Conservation (phyloP, 1,140 invertebrate genomes). For the Cydia splendana region DNA sequence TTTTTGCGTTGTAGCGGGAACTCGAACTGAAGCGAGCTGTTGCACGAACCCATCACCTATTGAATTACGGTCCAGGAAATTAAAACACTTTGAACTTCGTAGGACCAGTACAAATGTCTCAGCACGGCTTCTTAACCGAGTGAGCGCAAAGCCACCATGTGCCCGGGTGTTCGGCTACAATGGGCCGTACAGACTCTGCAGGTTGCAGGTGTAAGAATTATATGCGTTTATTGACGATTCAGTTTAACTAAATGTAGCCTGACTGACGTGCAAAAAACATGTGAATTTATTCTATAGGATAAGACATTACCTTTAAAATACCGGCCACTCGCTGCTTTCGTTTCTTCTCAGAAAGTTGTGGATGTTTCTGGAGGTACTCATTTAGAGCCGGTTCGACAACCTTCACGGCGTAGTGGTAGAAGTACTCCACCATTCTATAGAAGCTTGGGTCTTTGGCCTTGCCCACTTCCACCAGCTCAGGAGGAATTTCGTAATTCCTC, state of each 20-base stretch:
- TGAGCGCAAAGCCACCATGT: no score
- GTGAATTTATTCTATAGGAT: neutral
- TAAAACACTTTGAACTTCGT: neutral
- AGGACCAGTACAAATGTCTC: no score
- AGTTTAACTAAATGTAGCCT: no score
- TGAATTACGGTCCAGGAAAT: neutral
- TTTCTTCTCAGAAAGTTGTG: slow-evolving; percentile 82
- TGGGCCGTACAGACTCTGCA: no score
- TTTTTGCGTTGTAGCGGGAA: slow-evolving; percentile 90
- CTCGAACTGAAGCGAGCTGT: slow-evolving; percentile 86
- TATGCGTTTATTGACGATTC: no score
- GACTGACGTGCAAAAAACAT: no score
- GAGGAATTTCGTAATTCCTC: slow-evolving; percentile 81
- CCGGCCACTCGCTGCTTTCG: slow-evolving; percentile 83
- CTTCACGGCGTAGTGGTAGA: slow-evolving; percentile 84
- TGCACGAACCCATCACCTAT: slow-evolving; percentile 85
- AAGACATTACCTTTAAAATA: slow-evolving; percentile 81
- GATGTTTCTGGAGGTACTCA: slow-evolving; percentile 81
- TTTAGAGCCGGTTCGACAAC: slow-evolving; percentile 84
- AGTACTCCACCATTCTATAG: slow-evolving; percentile 87
- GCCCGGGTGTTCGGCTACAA: no score
- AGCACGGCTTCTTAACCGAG: no score
- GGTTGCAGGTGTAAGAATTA: no score
- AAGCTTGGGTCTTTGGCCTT: slow-evolving; percentile 84
- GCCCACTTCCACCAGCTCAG: slow-evolving; percentile 80